phyloP scores from a whole-genome alignment of 2,113 vertebrate genomes.

The Hemiscyllium ocellatum region DNA sequence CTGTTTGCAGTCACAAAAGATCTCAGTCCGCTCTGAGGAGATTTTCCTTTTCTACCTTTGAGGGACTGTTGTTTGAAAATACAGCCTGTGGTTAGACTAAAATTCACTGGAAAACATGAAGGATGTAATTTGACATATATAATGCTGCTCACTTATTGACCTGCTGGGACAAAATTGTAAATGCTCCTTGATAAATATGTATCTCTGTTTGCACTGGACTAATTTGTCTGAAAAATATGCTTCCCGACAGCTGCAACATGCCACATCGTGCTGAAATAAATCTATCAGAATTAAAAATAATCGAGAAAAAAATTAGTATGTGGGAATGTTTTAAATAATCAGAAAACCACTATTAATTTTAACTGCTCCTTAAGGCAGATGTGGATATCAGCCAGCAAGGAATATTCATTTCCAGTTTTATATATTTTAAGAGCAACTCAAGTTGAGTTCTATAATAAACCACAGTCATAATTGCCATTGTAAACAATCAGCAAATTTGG shows the following conservation, averaged over 20 bases:
- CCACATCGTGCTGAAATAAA: neutral
- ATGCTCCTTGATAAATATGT: neutral
- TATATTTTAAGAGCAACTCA: neutral
- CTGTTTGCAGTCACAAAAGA: too few relatives aligned
- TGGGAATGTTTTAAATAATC: neutral
- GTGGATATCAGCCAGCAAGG: neutral
- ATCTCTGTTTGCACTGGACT: neutral
- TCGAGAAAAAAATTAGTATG: neutral
- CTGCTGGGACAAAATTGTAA: too few relatives aligned
- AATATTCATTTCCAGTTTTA: neutral
- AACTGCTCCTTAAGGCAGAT: neutral
- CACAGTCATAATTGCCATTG: conserved; percentile 48
- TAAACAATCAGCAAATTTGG: conserved; percentile 72
- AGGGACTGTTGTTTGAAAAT: too few relatives aligned
- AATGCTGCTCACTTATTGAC: too few relatives aligned
- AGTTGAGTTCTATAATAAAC: conserved; percentile 9
- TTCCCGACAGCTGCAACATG: neutral
- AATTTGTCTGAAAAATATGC: neutral
- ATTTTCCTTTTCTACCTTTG: too few relatives aligned
- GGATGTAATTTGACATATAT: too few relatives aligned
- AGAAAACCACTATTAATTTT: neutral
- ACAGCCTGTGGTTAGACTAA: too few relatives aligned
- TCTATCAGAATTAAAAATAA: neutral
- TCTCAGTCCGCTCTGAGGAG: too few relatives aligned
- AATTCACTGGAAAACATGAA: too few relatives aligned